Evolutionary conservation across 2,797 vertebrate species (phyloP).

Genomic region (Pseudochirops corinnae): DNA sequence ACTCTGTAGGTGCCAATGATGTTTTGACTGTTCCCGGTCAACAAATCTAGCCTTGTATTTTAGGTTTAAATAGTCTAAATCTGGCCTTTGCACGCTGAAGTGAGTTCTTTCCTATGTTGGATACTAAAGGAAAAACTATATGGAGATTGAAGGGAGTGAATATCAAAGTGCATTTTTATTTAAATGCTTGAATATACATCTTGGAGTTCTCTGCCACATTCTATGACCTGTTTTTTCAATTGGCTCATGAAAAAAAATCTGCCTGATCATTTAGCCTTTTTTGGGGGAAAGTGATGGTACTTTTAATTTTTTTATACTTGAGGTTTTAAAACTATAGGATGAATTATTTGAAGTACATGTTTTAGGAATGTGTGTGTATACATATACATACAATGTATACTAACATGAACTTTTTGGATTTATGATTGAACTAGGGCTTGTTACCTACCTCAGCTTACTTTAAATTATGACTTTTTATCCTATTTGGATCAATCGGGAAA

Average conservation of each 20-base stretch:
- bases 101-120: neutral
- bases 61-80: neutral
- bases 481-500: slow-evolving; percentile 52
- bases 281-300: neutral
- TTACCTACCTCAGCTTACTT: slow-evolving; percentile 40
- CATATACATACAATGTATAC: neutral
- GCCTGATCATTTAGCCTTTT: neutral
- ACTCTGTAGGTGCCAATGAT: neutral
- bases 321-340: neutral
- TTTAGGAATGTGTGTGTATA: neutral
- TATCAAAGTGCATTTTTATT: neutral
- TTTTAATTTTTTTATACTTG: neutral
- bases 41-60: neutral
- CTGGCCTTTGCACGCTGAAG: neutral
- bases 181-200: neutral
- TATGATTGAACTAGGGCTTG: neutral
- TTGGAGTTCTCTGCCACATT: neutral
- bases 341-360: neutral
- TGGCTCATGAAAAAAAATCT: neutral
- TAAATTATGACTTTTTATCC: neutral
- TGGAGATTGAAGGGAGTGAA: neutral
- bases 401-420: neutral
- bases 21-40: neutral
- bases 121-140: neutral
- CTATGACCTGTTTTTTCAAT: neutral